Percentiles rank a stretch among this genome's conserved stretches.
These are phyloP conservation scores for Fregetta grallaria DNA, from an alignment of 2,113 vertebrate genomes.

Conservation along the genomic window DNA sequence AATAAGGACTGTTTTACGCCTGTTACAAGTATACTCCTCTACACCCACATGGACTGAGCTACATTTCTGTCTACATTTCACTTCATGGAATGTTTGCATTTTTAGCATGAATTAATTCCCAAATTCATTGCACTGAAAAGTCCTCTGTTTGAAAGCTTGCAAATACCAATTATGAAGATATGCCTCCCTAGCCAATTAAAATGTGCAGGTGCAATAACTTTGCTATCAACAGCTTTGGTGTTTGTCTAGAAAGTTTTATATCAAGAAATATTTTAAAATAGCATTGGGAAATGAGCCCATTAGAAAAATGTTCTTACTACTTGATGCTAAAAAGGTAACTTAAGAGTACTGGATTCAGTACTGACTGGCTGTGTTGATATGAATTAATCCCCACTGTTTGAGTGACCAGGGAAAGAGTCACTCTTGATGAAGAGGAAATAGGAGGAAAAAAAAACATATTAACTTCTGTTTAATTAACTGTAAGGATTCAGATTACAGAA, in stretches of 20 bases:
- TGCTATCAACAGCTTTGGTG: background rate
- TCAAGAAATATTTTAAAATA: slow-evolving; percentile 4
- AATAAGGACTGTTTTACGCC: background rate
- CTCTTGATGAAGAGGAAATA: background rate
- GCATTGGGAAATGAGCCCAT: background rate
- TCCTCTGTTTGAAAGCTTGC: background rate
- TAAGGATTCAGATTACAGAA: background rate
- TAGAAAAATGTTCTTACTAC: background rate
- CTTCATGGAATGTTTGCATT: background rate
- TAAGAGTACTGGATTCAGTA: background rate
- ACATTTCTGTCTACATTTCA: background rate
- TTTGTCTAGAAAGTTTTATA: slow-evolving; percentile 16
- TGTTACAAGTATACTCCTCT: background rate
- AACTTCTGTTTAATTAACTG: background rate
- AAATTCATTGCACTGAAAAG: background rate
- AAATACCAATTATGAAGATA: background rate
- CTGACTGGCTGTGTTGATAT: background rate
- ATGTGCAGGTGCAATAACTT: slow-evolving; percentile 21
- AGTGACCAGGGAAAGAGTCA: background rate
- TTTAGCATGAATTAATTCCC: background rate
- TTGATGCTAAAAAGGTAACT: background rate
- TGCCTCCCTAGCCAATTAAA: slow-evolving; percentile 10
- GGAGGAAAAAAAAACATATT: fast-evolving
- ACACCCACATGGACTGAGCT: background rate
- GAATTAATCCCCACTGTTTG: background rate